Evolutionary conservation across 2,888 invertebrate species (phyloP), one percentile per base, ranked within the genome.

Genomic region (Ormyrus pomaceus): DNA sequence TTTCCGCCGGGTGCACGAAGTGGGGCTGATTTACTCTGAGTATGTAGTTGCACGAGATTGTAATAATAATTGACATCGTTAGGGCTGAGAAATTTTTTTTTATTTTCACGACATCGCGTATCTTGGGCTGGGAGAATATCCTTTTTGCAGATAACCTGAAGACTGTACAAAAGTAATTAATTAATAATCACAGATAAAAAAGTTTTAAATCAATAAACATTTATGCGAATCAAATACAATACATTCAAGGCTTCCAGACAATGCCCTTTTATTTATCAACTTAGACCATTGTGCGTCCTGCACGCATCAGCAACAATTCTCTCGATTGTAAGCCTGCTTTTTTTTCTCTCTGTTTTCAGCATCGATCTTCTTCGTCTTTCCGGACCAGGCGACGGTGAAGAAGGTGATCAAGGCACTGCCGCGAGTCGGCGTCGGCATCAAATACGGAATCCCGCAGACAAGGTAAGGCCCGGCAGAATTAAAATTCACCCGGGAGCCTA

Each of bases 361-460:
- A 72, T 99, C 99, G 78, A 98, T 99, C 90, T 96, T 99, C 95
- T 99, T 99, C 93, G 97, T 99, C 84, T 99, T 99, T 91, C 96
- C 97, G 85, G 99, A 99, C 92, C 98, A 98, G 92, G 94, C 95
- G 84, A 98, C 98, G 66, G 98, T 99, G 88, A 99, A 98, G 93
- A 98, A 98, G 92, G 98, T 99, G 86, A 98, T 99, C 92, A 98
- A 98, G 91, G 97, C 98, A 3, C 93, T 99, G 86, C 99, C 99
- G 0, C 93, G 98, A 80, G 99, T 99, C 83, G 99, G 99, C 9
- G 98, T 99, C 70, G 99, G 99, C 88, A 98, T 99, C 92, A 99
- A 99, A 92, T 99, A 99, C 91, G 99, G 99, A 87, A 97, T 99
- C 88, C 98, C 98, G 73, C 99, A 99, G 93, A 98, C 98, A 83